Evolutionary conservation across 2,797 vertebrate genomes (phyloP).

Genomic region (Threskiornis aethiopicus): DNA sequence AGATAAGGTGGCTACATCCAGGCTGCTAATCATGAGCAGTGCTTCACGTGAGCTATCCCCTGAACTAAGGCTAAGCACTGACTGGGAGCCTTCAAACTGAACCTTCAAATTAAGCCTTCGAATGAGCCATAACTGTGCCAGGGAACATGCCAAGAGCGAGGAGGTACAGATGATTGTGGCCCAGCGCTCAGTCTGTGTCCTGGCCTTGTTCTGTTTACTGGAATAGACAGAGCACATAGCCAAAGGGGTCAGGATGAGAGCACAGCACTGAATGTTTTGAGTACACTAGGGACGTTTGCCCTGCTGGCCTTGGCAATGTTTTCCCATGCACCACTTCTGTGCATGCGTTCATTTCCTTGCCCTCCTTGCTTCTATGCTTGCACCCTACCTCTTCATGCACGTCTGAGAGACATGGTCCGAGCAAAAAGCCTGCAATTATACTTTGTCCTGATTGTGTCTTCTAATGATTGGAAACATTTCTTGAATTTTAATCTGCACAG

Average conservation of each 20-base stretch:
- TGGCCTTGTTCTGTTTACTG: background rate
- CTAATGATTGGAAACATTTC: background rate
- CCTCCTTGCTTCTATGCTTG: background rate
- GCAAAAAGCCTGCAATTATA: background rate
- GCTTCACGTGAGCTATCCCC: background rate
- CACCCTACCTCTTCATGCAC: background rate
- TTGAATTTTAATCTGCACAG: background rate
- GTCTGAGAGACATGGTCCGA: background rate
- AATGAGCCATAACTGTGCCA: background rate
- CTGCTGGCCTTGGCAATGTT: constrained; percentile 25
- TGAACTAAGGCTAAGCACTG: background rate
- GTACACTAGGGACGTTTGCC: background rate
- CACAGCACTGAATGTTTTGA: background rate
- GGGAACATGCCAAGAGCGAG: background rate
- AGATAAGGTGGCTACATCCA: background rate
- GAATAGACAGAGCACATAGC: background rate
- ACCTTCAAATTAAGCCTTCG: background rate
- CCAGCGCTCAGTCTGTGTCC: background rate
- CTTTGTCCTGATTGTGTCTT: background rate
- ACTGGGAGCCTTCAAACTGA: background rate
- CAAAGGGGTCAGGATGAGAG: constrained; percentile 36
- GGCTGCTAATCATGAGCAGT: background rate
- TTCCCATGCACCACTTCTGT: constrained; percentile 1
- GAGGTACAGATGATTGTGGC: background rate
- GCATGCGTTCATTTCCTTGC: background rate